Base-by-base conservation (phyloP, 2,113 vertebrate species). In the Menidia beryllina region DNA sequence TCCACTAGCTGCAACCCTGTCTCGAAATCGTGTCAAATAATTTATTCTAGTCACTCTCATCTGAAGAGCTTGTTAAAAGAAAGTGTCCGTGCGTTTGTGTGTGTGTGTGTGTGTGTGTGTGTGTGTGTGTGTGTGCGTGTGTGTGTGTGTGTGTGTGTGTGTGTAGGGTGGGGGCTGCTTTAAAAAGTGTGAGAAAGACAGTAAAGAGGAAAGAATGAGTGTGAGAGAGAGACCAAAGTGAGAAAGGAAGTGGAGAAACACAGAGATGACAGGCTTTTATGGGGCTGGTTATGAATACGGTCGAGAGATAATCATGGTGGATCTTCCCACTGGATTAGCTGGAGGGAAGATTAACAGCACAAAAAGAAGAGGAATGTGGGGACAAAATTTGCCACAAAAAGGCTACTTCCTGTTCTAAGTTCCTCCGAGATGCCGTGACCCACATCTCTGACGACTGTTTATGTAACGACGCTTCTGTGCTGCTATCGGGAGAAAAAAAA, bases 321-420 rank as follows among this genome's bases (percentile, higher is more conserved):
- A 93, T 91, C 87, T 84, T 86, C 88, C 88, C 86, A 91, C 85
- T 86, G 87, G 89, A 92, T 92, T 92, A 87, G 88, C 91, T 91
- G 73, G 68, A 68, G 90, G 91, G 75, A 81, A 88, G 83, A 93
- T 91, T 92, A 93, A 84, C 84, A 48, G 83, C 71, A 87, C 72
- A 83, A 71, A 86, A 81, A 81, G 64, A 43, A 75, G 63, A 81
- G 54, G 39, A 72, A 76, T 54, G 64, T 13, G 3, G 58, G 71
- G 72, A 84, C 75, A 23, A 65, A 41, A 72, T 72, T 60, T 71
- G 50, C 51, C 54, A 51, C 43, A 76, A 82, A 82, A 76, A 76
- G 65, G 82, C 54, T 47, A 64, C 75, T 86, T 84, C 69, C 75
- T 66, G 25, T 69, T 83, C 83, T 69, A 75, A 88, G 69, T 88